These are phyloP conservation scores for Chloromyia formosa DNA, from an alignment of 2,888 invertebrate species.

Conservation along the genomic window DNA sequence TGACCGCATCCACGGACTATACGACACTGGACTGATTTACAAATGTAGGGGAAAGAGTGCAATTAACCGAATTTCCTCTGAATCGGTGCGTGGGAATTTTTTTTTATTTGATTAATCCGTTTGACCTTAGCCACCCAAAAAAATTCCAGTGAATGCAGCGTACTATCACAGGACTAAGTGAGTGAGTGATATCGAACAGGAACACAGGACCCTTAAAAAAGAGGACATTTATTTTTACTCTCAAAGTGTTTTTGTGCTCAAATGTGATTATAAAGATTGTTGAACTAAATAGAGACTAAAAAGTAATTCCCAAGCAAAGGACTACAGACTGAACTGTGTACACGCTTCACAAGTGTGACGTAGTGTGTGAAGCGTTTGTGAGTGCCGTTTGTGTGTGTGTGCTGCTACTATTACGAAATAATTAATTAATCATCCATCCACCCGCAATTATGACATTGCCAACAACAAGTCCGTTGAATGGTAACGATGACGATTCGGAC, in stretches of 20 bases:
- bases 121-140: constrained; percentile 18
- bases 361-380: neutral
- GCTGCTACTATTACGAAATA: neutral
- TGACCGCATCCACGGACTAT: too few relatives aligned
- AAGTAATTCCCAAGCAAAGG: neutral
- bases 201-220: too few relatives aligned
- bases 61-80: constrained; percentile 12
- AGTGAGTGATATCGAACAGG: constrained; percentile 4
- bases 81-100: constrained; percentile 15
- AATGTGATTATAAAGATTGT: neutral
- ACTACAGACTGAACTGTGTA: too few relatives aligned
- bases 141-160: constrained; percentile 28
- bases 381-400: neutral
- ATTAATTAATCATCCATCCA: constrained; percentile 1
- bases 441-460: constrained; percentile 53
- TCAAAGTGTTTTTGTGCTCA: neutral
- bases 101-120: neutral
- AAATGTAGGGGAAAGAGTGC: constrained; percentile 4
- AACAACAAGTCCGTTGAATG: constrained; percentile 54
- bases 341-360: constrained; percentile 1
- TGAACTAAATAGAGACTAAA: neutral
- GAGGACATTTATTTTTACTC: constrained; percentile 19
- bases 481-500: constrained; percentile 66
- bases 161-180: neutral
- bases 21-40: constrained; percentile 4